These are phyloP conservation scores for Siniperca scherzeri DNA, from an alignment of 2,797 vertebrate species.

Conservation along the genomic window DNA sequence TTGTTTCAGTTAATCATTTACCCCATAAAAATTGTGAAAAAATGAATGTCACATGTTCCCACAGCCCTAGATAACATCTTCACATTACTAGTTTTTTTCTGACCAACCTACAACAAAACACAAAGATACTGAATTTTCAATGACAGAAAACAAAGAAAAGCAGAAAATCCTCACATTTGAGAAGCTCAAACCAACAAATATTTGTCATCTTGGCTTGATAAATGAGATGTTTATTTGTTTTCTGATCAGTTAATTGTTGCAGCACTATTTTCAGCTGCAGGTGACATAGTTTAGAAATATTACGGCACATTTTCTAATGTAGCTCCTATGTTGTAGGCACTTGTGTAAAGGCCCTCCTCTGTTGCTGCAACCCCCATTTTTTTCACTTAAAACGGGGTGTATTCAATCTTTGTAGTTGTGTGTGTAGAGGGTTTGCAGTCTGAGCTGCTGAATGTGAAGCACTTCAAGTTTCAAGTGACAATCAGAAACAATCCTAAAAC, in stretches of 20 bases:
- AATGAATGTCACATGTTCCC: neutral
- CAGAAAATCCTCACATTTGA: slow-evolving; percentile 2
- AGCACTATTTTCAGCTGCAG: slow-evolving; percentile 19
- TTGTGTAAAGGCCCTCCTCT: slow-evolving; percentile 20
- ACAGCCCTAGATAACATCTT: neutral
- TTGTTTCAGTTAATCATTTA: neutral
- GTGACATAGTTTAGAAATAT: slow-evolving; percentile 21
- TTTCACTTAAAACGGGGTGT: neutral
- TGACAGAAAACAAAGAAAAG: neutral
- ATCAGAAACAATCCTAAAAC: slow-evolving; percentile 44
- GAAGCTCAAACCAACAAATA: neutral
- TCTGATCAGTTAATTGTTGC: slow-evolving; percentile 9
- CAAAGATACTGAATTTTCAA: neutral
- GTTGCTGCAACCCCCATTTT: slow-evolving; percentile 14
- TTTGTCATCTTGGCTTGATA: slow-evolving; percentile 25
- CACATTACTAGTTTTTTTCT: neutral
- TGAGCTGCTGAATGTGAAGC: slow-evolving; percentile 48
- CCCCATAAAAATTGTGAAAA: neutral
- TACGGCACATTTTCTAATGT: neutral
- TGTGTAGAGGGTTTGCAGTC: slow-evolving; percentile 21
- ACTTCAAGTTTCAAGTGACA: slow-evolving; percentile 63
- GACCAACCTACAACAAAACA: neutral
- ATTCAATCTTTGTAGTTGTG: neutral
- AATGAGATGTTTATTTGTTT: slow-evolving; percentile 17
- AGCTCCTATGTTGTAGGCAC: neutral